Evolutionary conservation across 2,797 vertebrate species (phyloP), one percentile per base, ranked within the genome.

Genomic region (Sebastes steindachneri): DNA sequence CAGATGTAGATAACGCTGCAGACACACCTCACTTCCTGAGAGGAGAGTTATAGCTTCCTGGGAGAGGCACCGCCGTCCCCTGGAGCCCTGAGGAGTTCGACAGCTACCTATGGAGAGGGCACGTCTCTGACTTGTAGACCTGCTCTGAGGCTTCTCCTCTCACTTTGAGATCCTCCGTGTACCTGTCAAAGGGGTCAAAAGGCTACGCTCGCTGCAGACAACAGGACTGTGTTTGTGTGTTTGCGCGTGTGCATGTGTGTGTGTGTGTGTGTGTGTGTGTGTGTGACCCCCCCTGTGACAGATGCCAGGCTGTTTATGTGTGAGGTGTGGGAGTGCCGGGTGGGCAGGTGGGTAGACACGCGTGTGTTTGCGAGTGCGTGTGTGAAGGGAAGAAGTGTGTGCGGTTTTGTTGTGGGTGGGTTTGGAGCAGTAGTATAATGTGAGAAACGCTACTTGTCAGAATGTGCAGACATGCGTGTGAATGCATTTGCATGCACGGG

Each of bases 181-280:
- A 95, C 95, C 95, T 96, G 96, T 96, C 96, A 95, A 48, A 83
- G 87, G 91, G 94, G 94, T 96, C 94, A 95, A 88, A 88, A 89
- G 94, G 92, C 79, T 83, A 88, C 53, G 15, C 86, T 88, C 73
- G 63, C 84, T 87, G 91, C 89, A 94, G 90, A 92, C 91, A 87
- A 90, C 91, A 84, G 82, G 77, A 72, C 85, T 53, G 86, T 81
- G 85, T 86, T 78, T 88, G 89, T 91, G 93, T 86, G 90, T 86
- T 35, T 85, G 81, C 28, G 37, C 48, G 58, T 74, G 80, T 68
- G 68, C 41, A 57, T 17, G 7, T 48, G 76, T 67, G 79, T 78
- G 81, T 78, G 55, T 76, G 83, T 37, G 82, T 68, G 68, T 15
- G 7, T 48, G 76, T 67, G 79, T 78, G 55, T 76, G 81, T 78